Evolutionary conservation across 2,888 invertebrate species (phyloP), one percentile per base, ranked within the genome.

Genomic region (Ptychoptera albimana): DNA sequence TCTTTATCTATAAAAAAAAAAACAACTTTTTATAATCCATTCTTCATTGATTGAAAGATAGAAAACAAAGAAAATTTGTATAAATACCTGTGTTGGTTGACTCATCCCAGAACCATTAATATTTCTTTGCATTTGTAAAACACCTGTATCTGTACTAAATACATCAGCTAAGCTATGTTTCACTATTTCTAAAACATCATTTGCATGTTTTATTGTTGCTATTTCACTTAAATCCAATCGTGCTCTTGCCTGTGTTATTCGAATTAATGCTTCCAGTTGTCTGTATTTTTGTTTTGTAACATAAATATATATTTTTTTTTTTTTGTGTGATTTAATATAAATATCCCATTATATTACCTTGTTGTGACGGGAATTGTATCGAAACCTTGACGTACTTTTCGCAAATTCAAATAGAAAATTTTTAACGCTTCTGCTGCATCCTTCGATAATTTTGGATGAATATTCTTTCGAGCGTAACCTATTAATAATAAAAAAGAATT

Each of bases 171-270:
- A 71, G 59, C 83, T 86, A 59, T 79, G 77, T 54, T 81, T 79
- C 64, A 91, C 75, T 44, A 96, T 73, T 57, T 88, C 84, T 34
- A 94, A 73, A 31, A 92, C 79, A 60, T 94, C 91, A 48, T 72
- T 66, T 0, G 92, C 93, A 65, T 96, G 94, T 44, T 73, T 61
- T 45, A 69, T 73, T 0, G 82, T 85, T 1, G 84, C 89, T 55
- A 77, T 77, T 61, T 82, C 82, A 49, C 91, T 69, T 48, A 96
- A 67, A 60, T 94, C 93, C 1, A 83, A 64, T 56, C 89, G 80
- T 1, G 94, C 93, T 58, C 93, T 71, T 12, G 94, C 92, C 79
- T 87, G 55, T 13, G 91, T 82, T 12, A 94, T 68, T 53, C 91
- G 68, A 47, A 92, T 82, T 49, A 94, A 72, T 1, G 89, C 92